Percentiles rank a stretch among this genome's conserved stretches.
Conservation (phyloP, 2,888 invertebrate species). For the Hypolimnas misippus region DNA sequence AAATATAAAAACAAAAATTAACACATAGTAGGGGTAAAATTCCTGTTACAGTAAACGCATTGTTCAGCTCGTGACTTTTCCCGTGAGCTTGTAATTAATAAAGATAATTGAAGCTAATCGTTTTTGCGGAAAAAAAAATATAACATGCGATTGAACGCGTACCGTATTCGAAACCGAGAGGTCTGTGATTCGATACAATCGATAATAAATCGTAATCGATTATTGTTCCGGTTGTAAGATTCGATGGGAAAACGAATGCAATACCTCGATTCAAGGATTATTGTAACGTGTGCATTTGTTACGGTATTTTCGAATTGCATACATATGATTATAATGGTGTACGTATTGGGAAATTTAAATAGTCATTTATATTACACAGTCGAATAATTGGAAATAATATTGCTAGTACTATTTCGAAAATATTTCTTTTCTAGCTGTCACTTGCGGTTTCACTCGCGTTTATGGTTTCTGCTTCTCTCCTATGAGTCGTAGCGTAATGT, state of each 20-base stretch:
- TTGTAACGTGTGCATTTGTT: conserved; percentile 12
- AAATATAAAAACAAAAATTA: neutral
- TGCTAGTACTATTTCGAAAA: neutral
- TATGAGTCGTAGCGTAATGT: no score
- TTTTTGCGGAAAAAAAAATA: conserved; percentile 63
- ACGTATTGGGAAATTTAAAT: neutral
- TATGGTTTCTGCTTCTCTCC: no score
- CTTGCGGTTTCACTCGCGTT: no score
- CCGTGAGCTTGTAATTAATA: conserved; percentile 61
- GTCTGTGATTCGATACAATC: conserved; percentile 46
- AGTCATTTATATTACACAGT: neutral
- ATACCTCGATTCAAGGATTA: conserved; percentile 21
- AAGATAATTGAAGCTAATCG: conserved; percentile 69
- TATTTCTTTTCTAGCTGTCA: no score
- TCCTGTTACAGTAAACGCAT: conserved; percentile 11
- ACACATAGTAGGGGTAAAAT: conserved; percentile 3
- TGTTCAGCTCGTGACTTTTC: conserved; percentile 56
- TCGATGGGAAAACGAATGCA: conserved; percentile 28
- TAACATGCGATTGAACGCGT: conserved; percentile 48
- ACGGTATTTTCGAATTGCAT: conserved; percentile 12
- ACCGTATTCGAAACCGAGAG: conserved; percentile 45
- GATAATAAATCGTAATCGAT: conserved; percentile 44
- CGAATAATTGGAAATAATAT: neutral
- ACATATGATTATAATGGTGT: neutral
- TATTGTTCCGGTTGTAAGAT: conserved; percentile 45